phyloP scores from a whole-genome alignment of 2,113 vertebrate genomes.

The Petrocephalus zakoni region DNA sequence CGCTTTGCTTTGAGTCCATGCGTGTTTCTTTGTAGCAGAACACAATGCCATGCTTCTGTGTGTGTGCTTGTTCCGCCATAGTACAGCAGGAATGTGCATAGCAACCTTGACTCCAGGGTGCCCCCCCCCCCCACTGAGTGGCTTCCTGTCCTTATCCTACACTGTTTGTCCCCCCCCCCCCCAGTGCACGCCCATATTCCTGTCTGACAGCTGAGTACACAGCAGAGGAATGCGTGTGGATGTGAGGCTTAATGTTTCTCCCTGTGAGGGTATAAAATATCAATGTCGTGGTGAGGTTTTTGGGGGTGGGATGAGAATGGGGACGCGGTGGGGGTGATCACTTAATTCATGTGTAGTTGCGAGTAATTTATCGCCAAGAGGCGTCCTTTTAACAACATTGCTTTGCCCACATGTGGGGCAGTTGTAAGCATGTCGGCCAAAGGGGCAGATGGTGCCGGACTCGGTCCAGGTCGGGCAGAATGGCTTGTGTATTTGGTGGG shows the following conservation, averaged over 20 bases:
- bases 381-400: constrained; percentile 9
- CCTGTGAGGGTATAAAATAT: constrained; percentile 8
- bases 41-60: background rate
- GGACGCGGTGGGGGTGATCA: background rate
- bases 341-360: constrained; percentile 1
- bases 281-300: background rate
- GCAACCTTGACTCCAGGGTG: background rate
- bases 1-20: background rate
- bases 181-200: background rate
- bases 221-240: constrained; percentile 7
- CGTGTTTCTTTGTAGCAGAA: background rate
- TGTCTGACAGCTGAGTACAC: background rate
- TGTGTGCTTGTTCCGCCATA: background rate
- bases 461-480: background rate
- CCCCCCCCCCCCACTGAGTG: constrained; percentile 23
- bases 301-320: background rate
- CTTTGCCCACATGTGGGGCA: constrained; percentile 13
- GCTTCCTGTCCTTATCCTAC: background rate
- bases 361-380: background rate
- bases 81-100: background rate
- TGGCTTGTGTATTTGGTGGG: background rate
- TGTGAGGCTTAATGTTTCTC: constrained; percentile 2
- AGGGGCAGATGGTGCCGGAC: background rate
- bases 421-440: background rate
- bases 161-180: background rate